Conservation (phyloP, 1,140 invertebrate genomes). For the Drosophila grimshawi region DNA sequence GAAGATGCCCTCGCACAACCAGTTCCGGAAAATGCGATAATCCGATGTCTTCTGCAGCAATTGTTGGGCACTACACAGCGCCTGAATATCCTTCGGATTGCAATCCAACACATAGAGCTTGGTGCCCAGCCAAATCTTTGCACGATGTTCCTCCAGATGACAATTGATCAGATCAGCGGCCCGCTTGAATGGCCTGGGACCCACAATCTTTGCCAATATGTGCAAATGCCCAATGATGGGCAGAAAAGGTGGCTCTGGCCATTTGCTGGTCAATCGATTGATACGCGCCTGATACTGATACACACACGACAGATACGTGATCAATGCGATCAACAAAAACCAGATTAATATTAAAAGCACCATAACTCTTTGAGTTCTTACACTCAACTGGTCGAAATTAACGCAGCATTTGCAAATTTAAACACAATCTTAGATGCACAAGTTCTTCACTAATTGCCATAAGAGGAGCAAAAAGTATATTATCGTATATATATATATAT, state of each 20-base stretch:
- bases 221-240: constrained; percentile 65
- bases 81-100: constrained; percentile 72
- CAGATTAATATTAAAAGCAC: constrained; percentile 27
- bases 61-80: constrained; percentile 61
- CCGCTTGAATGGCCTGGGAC: constrained; percentile 43
- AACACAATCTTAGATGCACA: constrained; percentile 5
- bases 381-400: constrained; percentile 35
- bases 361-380: constrained; percentile 42
- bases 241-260: constrained; percentile 55
- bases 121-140: constrained; percentile 64
- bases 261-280: constrained; percentile 57
- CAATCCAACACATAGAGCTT: constrained; percentile 67
- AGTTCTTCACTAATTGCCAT: constrained; percentile 1
- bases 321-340: constrained; percentile 22
- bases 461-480: constrained; percentile 14
- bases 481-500: background rate
- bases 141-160: constrained; percentile 62
- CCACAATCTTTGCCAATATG: constrained; percentile 50
- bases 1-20: constrained; percentile 88
- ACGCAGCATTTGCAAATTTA: constrained; percentile 48
- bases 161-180: constrained; percentile 38
- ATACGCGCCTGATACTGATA: constrained; percentile 45
- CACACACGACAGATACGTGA: constrained; percentile 35
- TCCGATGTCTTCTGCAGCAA: constrained; percentile 85
- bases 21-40: constrained; percentile 87